Evolutionary conservation across 2,113 vertebrate genomes (phyloP).

Genomic region (Myrmophylax atrothorax): DNA sequence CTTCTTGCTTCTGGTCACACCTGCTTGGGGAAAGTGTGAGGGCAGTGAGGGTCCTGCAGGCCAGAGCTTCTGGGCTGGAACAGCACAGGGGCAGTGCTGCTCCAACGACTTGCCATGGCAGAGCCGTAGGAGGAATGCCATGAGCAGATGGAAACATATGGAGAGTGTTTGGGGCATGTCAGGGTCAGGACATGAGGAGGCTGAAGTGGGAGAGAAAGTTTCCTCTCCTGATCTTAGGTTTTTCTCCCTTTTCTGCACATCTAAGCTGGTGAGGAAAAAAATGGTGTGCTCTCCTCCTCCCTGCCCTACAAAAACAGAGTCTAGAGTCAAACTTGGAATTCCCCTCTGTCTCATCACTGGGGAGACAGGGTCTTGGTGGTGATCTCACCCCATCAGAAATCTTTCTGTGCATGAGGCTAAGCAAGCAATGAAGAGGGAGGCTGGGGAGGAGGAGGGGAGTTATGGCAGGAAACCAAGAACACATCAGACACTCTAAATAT

Average conservation of each 20-base stretch:
- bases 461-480: slow-evolving; percentile 78
- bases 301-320: slow-evolving; percentile 3
- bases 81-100: not conserved
- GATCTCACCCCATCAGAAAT: slow-evolving; percentile 73
- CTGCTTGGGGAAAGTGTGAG: not conserved
- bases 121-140: not conserved
- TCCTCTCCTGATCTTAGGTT: not conserved
- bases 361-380: slow-evolving; percentile 68
- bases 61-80: not conserved
- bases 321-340: slow-evolving; percentile 69
- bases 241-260: not conserved
- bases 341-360: slow-evolving; percentile 68
- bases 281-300: not conserved
- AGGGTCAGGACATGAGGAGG: not conserved
- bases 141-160: not conserved
- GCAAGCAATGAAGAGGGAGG: slow-evolving; percentile 24
- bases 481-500: slow-evolving; percentile 81
- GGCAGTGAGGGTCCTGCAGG: not conserved
- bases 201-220: not conserved
- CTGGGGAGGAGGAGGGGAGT: slow-evolving; percentile 61
- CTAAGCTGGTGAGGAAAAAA: not conserved
- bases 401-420: slow-evolving; percentile 47
- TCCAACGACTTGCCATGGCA: rapidly evolving
- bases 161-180: not conserved
- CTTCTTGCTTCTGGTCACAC: not conserved